Percentiles rank a stretch among this genome's conserved stretches.
Conservation (phyloP, 2,113 vertebrate genomes). For the Psilopsiagon aymara region DNA sequence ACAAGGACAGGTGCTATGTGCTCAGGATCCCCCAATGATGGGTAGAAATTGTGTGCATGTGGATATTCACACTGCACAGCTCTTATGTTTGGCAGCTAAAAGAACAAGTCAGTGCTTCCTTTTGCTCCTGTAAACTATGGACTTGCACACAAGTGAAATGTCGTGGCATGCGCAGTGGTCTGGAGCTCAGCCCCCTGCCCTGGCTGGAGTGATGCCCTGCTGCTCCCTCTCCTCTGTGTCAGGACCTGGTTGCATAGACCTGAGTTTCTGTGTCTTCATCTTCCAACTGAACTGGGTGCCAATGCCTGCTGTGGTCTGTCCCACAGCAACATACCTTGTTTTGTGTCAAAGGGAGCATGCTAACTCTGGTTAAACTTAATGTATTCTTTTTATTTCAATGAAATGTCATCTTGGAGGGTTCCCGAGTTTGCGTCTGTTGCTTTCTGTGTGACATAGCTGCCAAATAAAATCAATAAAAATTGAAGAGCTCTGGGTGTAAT, state of each 20-base stretch:
- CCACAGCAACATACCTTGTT: background rate
- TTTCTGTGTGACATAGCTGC: background rate
- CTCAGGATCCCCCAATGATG: background rate
- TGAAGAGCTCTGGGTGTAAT: background rate
- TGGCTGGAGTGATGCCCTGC: background rate
- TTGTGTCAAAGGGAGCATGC: background rate
- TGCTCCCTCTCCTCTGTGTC: rapidly evolving
- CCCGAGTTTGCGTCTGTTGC: background rate
- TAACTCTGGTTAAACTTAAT: background rate
- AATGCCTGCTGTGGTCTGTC: background rate
- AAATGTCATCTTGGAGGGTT: background rate
- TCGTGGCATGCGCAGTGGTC: rapidly evolving
- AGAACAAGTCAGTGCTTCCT: rapidly evolving
- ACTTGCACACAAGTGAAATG: background rate
- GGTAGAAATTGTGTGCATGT: background rate
- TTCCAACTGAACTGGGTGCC: background rate
- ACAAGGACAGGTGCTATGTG: rapidly evolving
- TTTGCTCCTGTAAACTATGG: background rate
- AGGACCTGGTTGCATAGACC: background rate
- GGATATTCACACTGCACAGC: background rate
- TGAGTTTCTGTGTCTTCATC: background rate
- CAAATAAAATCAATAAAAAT: background rate
- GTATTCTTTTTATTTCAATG: background rate
- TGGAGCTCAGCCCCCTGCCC: rapidly evolving
- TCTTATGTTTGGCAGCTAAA: background rate